Percentiles rank a stretch among this genome's conserved stretches.
These are phyloP conservation scores for Drosophila kanapiae DNA, from an alignment of 1,140 invertebrate species.

Conservation along the genomic window DNA sequence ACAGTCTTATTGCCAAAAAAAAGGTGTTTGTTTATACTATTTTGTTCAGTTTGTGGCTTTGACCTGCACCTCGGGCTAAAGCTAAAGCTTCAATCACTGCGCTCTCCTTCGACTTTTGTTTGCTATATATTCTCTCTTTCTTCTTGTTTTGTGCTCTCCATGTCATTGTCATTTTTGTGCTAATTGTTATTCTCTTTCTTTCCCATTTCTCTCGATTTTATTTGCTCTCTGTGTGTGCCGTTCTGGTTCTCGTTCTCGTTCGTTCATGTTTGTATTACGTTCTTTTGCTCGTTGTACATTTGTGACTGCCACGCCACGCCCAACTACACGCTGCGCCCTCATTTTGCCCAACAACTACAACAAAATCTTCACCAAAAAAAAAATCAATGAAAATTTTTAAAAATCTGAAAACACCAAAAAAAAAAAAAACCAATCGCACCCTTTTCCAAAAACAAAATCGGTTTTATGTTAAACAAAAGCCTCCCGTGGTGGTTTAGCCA, in stretches of 20 bases:
- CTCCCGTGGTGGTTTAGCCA: slow-evolving; percentile 88
- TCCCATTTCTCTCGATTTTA: slow-evolving; percentile 57
- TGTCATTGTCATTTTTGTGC: slow-evolving; percentile 54
- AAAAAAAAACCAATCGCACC: slow-evolving; percentile 36
- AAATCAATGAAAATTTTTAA: slow-evolving; percentile 6
- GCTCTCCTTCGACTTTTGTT: slow-evolving; percentile 20
- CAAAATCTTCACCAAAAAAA: slow-evolving; percentile 32
- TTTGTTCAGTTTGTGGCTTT: slow-evolving; percentile 25
- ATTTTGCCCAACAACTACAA: slow-evolving; percentile 44
- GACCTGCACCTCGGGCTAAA: slow-evolving; percentile 36
- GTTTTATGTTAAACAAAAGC: slow-evolving; percentile 83
- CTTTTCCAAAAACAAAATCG: slow-evolving; percentile 37
- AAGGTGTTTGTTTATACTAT: slow-evolving; percentile 1
- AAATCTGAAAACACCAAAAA: slow-evolving; percentile 25
- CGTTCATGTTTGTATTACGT: slow-evolving; percentile 59
- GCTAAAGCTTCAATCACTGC: slow-evolving; percentile 28
- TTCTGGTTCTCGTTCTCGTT: slow-evolving; percentile 33
- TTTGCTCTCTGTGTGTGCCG: slow-evolving; percentile 55
- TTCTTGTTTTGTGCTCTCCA: slow-evolving; percentile 25
- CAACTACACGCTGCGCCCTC: slow-evolving; percentile 55
- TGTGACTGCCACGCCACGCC: slow-evolving; percentile 60
- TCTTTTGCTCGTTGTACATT: slow-evolving; percentile 66
- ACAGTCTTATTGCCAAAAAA: slow-evolving; percentile 3
- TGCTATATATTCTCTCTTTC: slow-evolving; percentile 10
- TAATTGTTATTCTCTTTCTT: slow-evolving; percentile 67